A percentile compares a stretch with the other conserved stretches of the same genome.
Conservation (phyloP, 2,797 vertebrate genomes). For the Bovichtus diacanthus region DNA sequence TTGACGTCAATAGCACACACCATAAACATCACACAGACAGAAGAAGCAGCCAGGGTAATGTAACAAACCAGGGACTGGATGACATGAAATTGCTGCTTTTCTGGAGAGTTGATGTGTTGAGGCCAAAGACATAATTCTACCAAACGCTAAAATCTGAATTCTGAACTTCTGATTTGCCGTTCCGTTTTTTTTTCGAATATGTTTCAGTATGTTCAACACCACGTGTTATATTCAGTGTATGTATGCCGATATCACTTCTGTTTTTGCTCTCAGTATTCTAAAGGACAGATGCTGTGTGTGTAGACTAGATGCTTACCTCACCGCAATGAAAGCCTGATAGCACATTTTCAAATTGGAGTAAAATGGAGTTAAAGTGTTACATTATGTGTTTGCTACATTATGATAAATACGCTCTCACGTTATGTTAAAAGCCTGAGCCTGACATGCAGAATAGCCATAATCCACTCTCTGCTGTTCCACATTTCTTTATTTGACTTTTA, state of each 20-base stretch:
- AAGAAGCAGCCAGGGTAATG: neutral
- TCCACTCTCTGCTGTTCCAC: slow-evolving; percentile 55
- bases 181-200: neutral
- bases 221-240: neutral
- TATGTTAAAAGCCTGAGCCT: slow-evolving; percentile 66
- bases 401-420: slow-evolving; percentile 75
- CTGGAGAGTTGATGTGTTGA: neutral
- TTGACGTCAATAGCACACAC: neutral
- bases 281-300: neutral
- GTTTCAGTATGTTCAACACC: too few species aligned
- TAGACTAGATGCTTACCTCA: slow-evolving; percentile 14
- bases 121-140: too few species aligned
- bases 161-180: neutral
- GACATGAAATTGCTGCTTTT: neutral
- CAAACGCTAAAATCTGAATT: too few species aligned
- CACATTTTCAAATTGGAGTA: slow-evolving; percentile 57
- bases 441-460: slow-evolving; percentile 62
- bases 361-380: slow-evolving; percentile 67
- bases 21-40: neutral
- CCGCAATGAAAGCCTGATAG: slow-evolving; percentile 54
- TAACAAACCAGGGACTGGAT: neutral
- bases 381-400: slow-evolving; percentile 70
- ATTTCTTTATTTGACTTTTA: slow-evolving; percentile 70
- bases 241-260: neutral
- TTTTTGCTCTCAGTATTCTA: neutral